Base-by-base conservation (phyloP, 2,888 invertebrate species). In the Linnaemya tessellans region DNA sequence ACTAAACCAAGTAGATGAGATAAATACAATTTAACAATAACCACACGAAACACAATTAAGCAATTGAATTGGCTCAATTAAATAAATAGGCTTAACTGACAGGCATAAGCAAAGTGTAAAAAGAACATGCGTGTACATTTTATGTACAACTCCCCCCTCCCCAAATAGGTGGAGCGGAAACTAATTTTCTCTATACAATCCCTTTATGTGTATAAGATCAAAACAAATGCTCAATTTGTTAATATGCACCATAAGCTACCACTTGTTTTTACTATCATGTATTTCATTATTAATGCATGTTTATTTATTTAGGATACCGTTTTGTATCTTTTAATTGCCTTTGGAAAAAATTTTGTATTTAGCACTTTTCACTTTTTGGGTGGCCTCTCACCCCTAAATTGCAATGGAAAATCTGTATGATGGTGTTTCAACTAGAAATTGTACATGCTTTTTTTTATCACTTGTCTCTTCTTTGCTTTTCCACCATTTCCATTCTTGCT, bases 391-490 rank as follows among this genome's bases (percentile, higher is more conserved):
- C 82, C 82, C 81, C 22, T 78, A 77, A 65, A 58, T 41, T 62
- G 4, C 49, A 18, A 15, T 22, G 38, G 43, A 56, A 51, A 64
- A 75, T 75, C 49, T 15, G 15, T 65, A 43, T 80, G 56, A 18
- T 71, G 71, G 54, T 43, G 43, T 54, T 77, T 70, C 64, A 56
- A 75, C 65, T 64, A 70, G 77, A 71, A 77, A 43, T 71, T 77
- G 64, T 82, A 77, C 82, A 82, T 58, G 82, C 82, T 74, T 77
- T 68, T 51, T n/a, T 82, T 65, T 71, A 71, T 71, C 71, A 82
- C 77, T 78, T 81, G 70, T 77, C 65, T 65, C 51, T 60, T 75
- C 1, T 43, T 62, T 22, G 70, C 18, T 49, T 67, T 51, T 51
- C 62, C 56, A 38, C 65, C 49, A 62, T 73, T 73, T 80, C 74